Evolutionary conservation across 92 coral and sea anemone genomes (phyloP).

Genomic region (Plumapathes pennacea): DNA sequence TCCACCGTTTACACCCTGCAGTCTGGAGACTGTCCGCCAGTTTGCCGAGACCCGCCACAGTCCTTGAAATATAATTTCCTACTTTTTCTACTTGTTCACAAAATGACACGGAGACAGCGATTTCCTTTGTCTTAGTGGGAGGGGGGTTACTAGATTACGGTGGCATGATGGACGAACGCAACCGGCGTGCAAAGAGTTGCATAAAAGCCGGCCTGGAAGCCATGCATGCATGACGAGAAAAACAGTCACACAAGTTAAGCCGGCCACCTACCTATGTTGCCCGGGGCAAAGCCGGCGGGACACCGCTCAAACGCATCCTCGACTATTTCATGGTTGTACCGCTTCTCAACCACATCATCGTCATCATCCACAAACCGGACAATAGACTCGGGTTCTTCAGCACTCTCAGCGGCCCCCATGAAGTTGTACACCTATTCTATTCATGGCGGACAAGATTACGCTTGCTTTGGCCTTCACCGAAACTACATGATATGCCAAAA

Average conservation of each 20-base stretch:
- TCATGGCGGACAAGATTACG: too few relatives aligned
- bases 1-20: too few relatives aligned
- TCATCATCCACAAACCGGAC: slow-evolving; percentile 19
- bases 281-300: background rate
- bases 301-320: background rate
- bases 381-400: slow-evolving; percentile 4
- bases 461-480: too few relatives aligned
- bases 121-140: background rate
- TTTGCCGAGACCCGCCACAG: too few relatives aligned
- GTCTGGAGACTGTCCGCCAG: too few relatives aligned
- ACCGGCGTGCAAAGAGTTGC: too few relatives aligned
- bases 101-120: background rate
- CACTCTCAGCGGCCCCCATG: slow-evolving; percentile 29
- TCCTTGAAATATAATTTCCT: too few relatives aligned
- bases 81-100: too few relatives aligned
- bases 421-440: background rate
- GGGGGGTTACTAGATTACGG: background rate
- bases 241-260: background rate
- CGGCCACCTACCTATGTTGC: slow-evolving; percentile 7
- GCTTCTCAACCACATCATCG: slow-evolving; percentile 7
- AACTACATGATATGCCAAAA: too few relatives aligned
- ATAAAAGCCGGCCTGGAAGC: background rate
- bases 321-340: slow-evolving; percentile 1
- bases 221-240: background rate
- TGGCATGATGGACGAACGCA: too few relatives aligned